phyloP scores from a whole-genome alignment of 2,888 invertebrate species.

The Caenorhabditis sp. region DNA sequence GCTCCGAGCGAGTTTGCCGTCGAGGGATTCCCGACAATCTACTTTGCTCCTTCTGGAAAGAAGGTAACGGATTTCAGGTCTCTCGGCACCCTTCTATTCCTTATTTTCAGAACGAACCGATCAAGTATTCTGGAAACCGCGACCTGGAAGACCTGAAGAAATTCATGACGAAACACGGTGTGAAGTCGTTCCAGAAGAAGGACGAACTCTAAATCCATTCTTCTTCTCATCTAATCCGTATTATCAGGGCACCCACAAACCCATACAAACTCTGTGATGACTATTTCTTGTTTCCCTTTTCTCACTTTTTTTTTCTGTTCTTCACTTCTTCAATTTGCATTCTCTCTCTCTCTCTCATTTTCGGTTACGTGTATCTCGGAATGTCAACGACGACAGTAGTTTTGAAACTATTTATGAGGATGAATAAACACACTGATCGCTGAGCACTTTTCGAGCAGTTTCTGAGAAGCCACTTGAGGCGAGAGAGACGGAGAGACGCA shows the following conservation, averaged over 20 bases:
- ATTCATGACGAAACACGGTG: conserved; percentile 76
- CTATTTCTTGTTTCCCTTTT: too few relatives aligned
- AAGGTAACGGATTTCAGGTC: conserved; percentile 57
- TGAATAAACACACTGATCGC: conserved; percentile 41
- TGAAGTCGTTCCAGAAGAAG: conserved; percentile 75
- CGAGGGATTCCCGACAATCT: conserved; percentile 82
- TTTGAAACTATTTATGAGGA: conserved; percentile 20
- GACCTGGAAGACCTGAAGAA: conserved; percentile 75
- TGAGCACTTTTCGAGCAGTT: conserved; percentile 31
- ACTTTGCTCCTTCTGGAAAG: conserved; percentile 80
- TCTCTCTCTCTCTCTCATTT: conserved; percentile 28
- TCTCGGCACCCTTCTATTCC: too few relatives aligned
- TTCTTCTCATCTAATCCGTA: too few relatives aligned
- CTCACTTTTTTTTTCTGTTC: too few relatives aligned
- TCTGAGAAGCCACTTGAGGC: too few relatives aligned
- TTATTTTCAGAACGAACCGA: conserved; percentile 53
- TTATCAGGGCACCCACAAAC: too few relatives aligned
- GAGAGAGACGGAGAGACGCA: too few relatives aligned
- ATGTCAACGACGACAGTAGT: conserved; percentile 29
- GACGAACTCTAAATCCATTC: conserved; percentile 76
- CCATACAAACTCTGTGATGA: not conserved
- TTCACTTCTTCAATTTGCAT: too few relatives aligned
- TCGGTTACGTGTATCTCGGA: conserved; percentile 45
- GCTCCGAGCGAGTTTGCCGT: conserved; percentile 80
- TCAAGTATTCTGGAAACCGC: conserved; percentile 77